Evolutionary conservation across 2,797 vertebrate species (phyloP), one percentile per base, ranked within the genome.

Genomic region (Rhinatrema bivittatum): DNA sequence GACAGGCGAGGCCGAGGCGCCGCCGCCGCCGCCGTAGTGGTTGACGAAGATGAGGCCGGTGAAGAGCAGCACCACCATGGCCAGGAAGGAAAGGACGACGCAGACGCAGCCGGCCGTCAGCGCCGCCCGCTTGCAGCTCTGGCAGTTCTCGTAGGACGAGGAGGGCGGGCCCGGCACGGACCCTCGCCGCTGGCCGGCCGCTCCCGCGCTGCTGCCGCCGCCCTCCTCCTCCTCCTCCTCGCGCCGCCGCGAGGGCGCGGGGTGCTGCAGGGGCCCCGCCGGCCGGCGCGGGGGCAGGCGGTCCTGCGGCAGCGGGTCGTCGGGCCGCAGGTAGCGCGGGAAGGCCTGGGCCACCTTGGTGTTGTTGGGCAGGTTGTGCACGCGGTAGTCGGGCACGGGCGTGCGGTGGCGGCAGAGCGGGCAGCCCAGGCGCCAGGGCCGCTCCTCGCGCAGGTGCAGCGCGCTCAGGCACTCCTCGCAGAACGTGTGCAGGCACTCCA

Each of bases 11-110:
- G 87, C 87, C 1, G 87, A 84, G 5, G n/a, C n/a, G n/a, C 42
- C 35, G 2, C 50, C 48, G 3, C 52, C 51, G 7, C 79, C 78
- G 37, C 87, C 74, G 78, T 91, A 87, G 53, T 88, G 90, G 77
- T 95, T 91, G 69, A 97, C 90, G 33, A 97, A 96, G 68, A 97
- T 89, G 53, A 94, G 88, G 65, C 93, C 93, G 68, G 92, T 90
- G 82, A 94, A 95, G 25, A 94, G 84, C 74, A 95, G 53, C 68
- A 94, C 90, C 54, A 97, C 84, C 92, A 95, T 91, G 75, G 90
- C 89, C 30, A 95, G 81, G 38, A 95, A 91, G 32, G 91, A 93
- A 78, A 94, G 91, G 46, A 94, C 86, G 11, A 94, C 88, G 78
- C 92, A 95, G 22, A 93, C 90, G 78, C 92, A 94, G 62, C 91